These are phyloP conservation scores for Cydia splendana DNA, from an alignment of 1,140 invertebrate genomes.

Conservation along the genomic window DNA sequence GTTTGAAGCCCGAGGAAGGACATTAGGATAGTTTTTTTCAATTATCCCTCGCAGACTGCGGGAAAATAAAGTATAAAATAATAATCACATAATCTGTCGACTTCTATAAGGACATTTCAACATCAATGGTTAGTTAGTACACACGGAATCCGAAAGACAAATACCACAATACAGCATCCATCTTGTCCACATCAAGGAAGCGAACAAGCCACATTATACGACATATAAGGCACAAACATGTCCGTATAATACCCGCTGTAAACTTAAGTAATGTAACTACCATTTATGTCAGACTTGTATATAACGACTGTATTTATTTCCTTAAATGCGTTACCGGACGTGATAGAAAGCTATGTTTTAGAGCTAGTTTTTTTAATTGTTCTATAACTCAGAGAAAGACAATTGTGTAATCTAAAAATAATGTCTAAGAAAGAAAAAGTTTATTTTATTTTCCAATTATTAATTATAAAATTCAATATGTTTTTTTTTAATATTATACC, in stretches of 20 bases:
- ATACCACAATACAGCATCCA: background rate
- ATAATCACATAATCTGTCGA: too few species aligned
- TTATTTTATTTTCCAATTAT: background rate
- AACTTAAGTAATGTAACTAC: conserved; percentile 11
- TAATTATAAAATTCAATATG: background rate
- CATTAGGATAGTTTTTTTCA: too few species aligned
- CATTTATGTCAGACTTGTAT: conserved; percentile 2
- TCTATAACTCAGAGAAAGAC: background rate
- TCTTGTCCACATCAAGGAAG: conserved; percentile 19
- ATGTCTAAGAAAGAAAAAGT: too few species aligned
- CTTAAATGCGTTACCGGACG: background rate
- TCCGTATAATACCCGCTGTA: background rate
- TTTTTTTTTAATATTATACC: too few species aligned
- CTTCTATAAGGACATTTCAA: background rate
- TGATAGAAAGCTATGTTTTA: conserved; percentile 1
- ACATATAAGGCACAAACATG: conserved; percentile 24
- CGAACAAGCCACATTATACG: background rate
- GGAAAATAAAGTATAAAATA: too few species aligned
- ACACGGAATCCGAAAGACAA: background rate
- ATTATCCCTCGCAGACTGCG: too few species aligned
- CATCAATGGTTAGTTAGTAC: background rate
- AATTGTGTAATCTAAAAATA: background rate
- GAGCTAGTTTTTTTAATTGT: background rate
- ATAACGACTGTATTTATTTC: conserved; percentile 25
- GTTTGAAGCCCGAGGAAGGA: too few species aligned